Base-by-base conservation (phyloP, 2,888 invertebrate genomes). In the Habroteleia sp. region DNA sequence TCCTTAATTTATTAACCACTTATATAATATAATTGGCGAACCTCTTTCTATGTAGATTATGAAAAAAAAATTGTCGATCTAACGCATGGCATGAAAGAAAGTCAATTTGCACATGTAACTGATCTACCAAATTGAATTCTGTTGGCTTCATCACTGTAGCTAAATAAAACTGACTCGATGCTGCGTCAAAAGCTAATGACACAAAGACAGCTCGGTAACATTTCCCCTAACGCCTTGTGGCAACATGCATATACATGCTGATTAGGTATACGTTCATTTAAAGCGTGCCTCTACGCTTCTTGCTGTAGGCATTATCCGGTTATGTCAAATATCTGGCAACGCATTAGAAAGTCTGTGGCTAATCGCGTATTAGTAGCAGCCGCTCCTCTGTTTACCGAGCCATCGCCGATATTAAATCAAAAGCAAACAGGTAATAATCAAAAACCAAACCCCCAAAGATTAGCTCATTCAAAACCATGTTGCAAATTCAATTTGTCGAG, bases 151-250 rank as follows among this genome's bases (percentile, higher is more conserved):
- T 54, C 54, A 62, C 60, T 68, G 42, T 63, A 56, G 37, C 44
- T 20, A 74, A 62, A 68, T 74, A 63, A 58, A 74, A 50, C 62
- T 14, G 73, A 65, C 76, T 78, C 76, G 78, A 76, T 73, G 74
- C 65, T 68, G 76, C 81, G 81, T 85, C 86, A 84, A 86, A 85
- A 84, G 84, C 84, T 86, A 86, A 87, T 87, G 86, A 83, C 77
- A 86, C 86, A 85, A 85, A 86, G 86, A 85, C 84, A 84, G 83
- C 82, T 76, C 68, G 10, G 16, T 20, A 54, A 39, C 54, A 20
- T 65, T 65, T 44, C 54, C 31, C 37, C 46, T 68, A 58, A 48
- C 16, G 41, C 68, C 60, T 60, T 69, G 60, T 62, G 69, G 60
- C 44, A 54, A 54, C 54, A 71, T 41, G 48, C 31, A 52, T 63